These are phyloP conservation scores for Cladorhizidae sp. DNA, from an alignment of 37 sponge, comb jelly and placozoan species.

Conservation along the genomic window DNA sequence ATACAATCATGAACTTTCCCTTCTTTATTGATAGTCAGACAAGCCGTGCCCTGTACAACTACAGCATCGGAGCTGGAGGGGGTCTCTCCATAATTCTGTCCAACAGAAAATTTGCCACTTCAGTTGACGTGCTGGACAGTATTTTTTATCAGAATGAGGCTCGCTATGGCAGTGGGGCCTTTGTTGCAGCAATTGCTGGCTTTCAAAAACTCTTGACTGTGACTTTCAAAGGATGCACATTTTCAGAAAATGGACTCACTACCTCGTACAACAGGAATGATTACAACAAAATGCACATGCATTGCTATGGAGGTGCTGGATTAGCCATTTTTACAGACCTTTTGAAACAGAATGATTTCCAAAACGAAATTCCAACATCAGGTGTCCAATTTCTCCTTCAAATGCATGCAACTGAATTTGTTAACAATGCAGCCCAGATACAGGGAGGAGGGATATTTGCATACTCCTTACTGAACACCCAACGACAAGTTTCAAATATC, in stretches of 20 bases:
- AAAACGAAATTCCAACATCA: not conserved
- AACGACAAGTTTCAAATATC: not conserved
- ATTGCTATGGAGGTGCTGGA: slow-evolving; percentile 16
- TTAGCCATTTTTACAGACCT: slow-evolving; percentile 17
- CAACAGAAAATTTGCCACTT: slow-evolving; percentile 18
- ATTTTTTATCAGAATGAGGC: slow-evolving; percentile 19
- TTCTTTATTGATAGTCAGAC: not conserved
- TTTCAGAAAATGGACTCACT: not conserved
- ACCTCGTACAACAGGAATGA: not conserved
- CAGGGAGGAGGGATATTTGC: not conserved
- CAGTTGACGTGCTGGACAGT: not conserved
- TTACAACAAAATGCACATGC: not conserved
- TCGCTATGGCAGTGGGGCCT: slow-evolving; percentile 9
- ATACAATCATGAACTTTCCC: not conserved
- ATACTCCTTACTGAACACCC: not conserved
- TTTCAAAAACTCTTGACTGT: not conserved
- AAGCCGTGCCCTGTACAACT: not conserved
- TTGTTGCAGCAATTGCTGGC: not conserved
- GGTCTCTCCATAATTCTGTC: slow-evolving; percentile 44
- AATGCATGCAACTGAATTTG: not conserved
- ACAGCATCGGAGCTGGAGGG: slow-evolving; percentile 33
- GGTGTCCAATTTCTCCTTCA: not conserved
- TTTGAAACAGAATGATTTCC: not conserved
- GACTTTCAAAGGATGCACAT: not conserved
- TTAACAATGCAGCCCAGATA: not conserved